Percentiles rank a stretch among this genome's conserved stretches.
Conservation (phyloP, 2,113 vertebrate species). For the Miniopterus natalensis region DNA sequence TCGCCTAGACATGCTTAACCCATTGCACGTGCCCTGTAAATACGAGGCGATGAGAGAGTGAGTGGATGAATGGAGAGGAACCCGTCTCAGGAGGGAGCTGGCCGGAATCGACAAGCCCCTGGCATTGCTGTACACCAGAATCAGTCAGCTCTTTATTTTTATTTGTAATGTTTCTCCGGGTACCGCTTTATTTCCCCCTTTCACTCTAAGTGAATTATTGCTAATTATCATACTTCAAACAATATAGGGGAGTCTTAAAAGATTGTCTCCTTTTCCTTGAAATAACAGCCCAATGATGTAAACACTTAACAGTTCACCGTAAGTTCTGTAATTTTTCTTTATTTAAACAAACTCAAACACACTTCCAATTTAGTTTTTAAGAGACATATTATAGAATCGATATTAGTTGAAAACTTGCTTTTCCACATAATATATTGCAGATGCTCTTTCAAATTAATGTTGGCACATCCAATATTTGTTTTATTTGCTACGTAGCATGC, state of each 20-base stretch:
- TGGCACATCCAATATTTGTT: too few relatives aligned
- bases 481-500: background rate
- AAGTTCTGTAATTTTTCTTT: constrained; percentile 12
- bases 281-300: background rate
- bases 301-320: background rate
- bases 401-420: constrained; percentile 18
- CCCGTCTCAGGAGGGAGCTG: background rate
- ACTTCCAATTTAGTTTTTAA: background rate
- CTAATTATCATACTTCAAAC: constrained; percentile 10
- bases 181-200: background rate
- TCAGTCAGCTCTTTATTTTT: background rate
- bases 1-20: background rate
- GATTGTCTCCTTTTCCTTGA: background rate
- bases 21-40: background rate
- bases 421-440: background rate
- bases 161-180: background rate
- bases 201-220: background rate
- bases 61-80: background rate
- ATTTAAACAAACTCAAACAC: background rate
- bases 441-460: background rate
- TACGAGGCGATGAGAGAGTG: background rate
- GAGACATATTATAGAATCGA: background rate
- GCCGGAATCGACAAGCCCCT: background rate
- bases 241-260: background rate
- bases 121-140: background rate